These are phyloP conservation scores for Aelia acuminata DNA, from an alignment of 2,888 invertebrate genomes.

Conservation along the genomic window DNA sequence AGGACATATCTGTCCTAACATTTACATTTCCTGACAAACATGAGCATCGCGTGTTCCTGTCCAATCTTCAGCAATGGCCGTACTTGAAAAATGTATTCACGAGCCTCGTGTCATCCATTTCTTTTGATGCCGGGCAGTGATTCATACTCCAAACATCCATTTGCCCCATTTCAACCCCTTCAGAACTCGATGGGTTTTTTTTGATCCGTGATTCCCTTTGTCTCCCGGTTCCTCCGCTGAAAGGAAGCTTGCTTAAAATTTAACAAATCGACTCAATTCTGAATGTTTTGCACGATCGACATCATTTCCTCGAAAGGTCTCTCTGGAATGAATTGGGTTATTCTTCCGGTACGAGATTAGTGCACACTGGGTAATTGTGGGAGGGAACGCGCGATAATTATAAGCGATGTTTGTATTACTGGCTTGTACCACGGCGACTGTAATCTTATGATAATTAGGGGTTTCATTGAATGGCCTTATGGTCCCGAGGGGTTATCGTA, in stretches of 20 bases:
- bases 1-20: slow-evolving; percentile 38
- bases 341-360: slow-evolving; percentile 10
- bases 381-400: slow-evolving; percentile 10
- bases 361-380: background rate
- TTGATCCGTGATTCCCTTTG: slow-evolving; percentile 43
- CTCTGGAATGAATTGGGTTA: background rate
- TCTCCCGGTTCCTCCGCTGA: background rate
- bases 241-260: background rate
- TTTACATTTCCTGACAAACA: slow-evolving; percentile 40
- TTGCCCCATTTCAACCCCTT: slow-evolving; percentile 25
- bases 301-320: background rate
- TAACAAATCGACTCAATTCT: background rate
- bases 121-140: slow-evolving; percentile 41
- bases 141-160: slow-evolving; percentile 14
- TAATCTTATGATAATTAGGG: slow-evolving; percentile 29
- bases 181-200: background rate
- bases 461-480: slow-evolving; percentile 47
- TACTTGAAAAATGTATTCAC: slow-evolving; percentile 22
- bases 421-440: background rate
- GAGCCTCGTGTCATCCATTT: slow-evolving; percentile 3
- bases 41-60: slow-evolving; percentile 1
- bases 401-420: background rate
- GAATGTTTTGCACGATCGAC: background rate
- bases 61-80: slow-evolving; percentile 17
- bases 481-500: background rate